Percentiles rank a stretch among this genome's conserved stretches.
Conservation (phyloP, 2,888 invertebrate species). For the Cantharis lateralis region DNA sequence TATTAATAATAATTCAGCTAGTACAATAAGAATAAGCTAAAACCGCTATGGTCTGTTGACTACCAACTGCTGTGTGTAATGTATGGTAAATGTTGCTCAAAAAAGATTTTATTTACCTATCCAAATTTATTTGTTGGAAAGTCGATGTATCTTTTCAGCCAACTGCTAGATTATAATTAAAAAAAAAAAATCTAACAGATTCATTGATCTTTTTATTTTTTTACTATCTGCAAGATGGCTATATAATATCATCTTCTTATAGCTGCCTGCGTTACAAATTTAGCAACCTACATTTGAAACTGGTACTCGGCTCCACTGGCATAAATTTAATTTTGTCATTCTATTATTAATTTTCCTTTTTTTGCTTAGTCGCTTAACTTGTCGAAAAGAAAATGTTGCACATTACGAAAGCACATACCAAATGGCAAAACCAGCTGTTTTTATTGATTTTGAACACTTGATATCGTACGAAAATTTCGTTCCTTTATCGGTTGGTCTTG, state of each 20-base stretch:
- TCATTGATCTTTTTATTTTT: background rate
- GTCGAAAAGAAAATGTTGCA: background rate
- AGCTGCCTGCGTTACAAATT: constrained; percentile 20
- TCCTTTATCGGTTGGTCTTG: too few species aligned
- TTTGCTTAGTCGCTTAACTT: constrained; percentile 1
- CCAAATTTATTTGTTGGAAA: background rate
- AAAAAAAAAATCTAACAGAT: too few species aligned
- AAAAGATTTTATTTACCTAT: background rate
- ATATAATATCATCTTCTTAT: background rate
- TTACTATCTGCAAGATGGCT: background rate
- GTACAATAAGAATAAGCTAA: background rate
- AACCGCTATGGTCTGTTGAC: background rate
- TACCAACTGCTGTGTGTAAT: constrained; percentile 14
- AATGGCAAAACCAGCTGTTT: background rate
- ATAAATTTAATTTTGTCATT: constrained; percentile 26
- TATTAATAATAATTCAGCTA: background rate
- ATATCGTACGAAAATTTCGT: background rate
- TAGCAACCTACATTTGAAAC: constrained; percentile 22
- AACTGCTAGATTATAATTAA: background rate
- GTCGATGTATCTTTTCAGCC: background rate
- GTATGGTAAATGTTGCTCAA: constrained; percentile 1
- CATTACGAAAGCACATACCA: background rate
- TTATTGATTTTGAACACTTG: background rate
- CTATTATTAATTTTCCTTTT: constrained; percentile 15
- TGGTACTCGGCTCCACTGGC: constrained; percentile 15